Evolutionary conservation across 2,888 invertebrate genomes (phyloP), one percentile per base, ranked within the genome.

Genomic region (Drosophila macrospina): DNA sequence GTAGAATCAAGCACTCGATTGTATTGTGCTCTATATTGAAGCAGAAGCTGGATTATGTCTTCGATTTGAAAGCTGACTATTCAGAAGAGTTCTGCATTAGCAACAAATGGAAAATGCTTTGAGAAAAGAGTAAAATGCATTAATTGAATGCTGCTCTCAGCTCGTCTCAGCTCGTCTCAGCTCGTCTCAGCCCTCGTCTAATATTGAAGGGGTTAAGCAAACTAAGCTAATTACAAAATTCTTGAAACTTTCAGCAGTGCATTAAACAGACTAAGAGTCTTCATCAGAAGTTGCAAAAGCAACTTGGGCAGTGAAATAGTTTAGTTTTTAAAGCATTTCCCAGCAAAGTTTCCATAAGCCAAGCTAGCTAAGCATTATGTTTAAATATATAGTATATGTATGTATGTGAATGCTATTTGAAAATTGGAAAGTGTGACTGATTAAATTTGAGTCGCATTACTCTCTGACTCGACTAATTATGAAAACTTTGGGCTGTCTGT

Each of bases 201-300:
- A 11, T 54, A 42, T 44, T 20, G 36, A 39, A 61, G 32, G 42
- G 20, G 48, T 51, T 36, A 60, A n/a, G 10, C 28, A 20, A 81
- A 69, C 62, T 54, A 26, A 44, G 52, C 52, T 76, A 80, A 86
- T 83, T 83, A 69, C 52, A 13, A 37, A 55, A 70, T 56, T 48
- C 37, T 42, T 16, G 8, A 55, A 73, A 73, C 55, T 85, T 67
- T 50, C 6, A 5, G n/a, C n/a, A 48, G 15, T 47, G 37, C 13
- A 30, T 42, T 8, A 26, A 51, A 20, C 5, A n/a, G n/a, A 32
- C 45, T 24, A 11, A n/a, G n/a, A 36, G 7, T 7, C 26, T 7
- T 8, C 34, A 32, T 28, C 10, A 44, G 32, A 45, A 37, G n/a
- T 32, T 30, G n/a, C 4, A 20, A 11, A 20, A 6, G 15, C 11